These are phyloP conservation scores for Dynastes hyllus DNA, from an alignment of 2,888 invertebrate species.

Conservation along the genomic window DNA sequence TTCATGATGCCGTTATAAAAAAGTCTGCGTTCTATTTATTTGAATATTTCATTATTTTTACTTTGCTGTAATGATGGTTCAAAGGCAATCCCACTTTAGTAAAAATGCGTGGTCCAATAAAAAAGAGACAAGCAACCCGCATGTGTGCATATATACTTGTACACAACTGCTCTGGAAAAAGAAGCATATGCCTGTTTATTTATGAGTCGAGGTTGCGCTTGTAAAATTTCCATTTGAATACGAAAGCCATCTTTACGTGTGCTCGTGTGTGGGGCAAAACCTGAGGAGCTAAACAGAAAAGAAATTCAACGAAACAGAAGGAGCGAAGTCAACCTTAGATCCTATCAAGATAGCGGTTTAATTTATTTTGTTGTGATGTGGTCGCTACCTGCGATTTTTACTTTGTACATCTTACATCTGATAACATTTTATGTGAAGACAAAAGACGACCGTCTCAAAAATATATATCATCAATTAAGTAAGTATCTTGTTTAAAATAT, in stretches of 20 bases:
- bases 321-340: constrained; percentile 25
- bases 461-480: constrained; percentile 34
- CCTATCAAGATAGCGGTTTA: constrained; percentile 29
- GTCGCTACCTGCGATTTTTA: constrained; percentile 40
- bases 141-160: not conserved
- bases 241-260: constrained; percentile 46
- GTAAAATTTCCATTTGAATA: constrained; percentile 52
- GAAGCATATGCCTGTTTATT: constrained; percentile 37
- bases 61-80: no score
- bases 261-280: constrained; percentile 22
- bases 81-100: no score
- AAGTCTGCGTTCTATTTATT: no score
- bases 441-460: constrained; percentile 25
- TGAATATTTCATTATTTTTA: no score
- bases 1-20: no score
- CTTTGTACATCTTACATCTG: constrained; percentile 38
- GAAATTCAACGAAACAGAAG: constrained; percentile 24
- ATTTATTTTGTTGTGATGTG: constrained; percentile 39
- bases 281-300: not conserved
- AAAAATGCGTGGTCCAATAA: no score
- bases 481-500: constrained; percentile 28
- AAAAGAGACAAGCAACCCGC: not conserved
- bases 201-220: constrained; percentile 47
- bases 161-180: not conserved
- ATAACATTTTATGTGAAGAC: constrained; percentile 36